phyloP scores from a whole-genome alignment of 2,888 invertebrate species.

The Oscheius sp. region DNA sequence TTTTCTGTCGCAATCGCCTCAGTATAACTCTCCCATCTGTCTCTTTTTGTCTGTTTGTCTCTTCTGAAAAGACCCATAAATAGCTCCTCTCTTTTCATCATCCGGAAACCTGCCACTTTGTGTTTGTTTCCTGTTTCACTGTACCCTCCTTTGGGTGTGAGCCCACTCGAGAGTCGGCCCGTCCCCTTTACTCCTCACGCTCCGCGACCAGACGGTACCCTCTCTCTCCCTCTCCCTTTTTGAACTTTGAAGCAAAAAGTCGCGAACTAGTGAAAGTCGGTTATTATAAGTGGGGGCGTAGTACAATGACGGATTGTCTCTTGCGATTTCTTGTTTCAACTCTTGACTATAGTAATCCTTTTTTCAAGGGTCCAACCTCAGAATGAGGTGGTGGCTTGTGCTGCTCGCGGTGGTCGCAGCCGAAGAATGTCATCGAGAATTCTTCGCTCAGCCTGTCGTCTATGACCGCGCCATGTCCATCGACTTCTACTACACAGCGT shows the following conservation, averaged over 20 bases:
- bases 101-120: too few relatives aligned
- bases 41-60: too few relatives aligned
- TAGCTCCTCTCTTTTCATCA: too few relatives aligned
- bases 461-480: conserved; percentile 56
- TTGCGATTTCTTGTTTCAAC: too few relatives aligned
- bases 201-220: background rate
- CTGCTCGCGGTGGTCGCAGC: conserved; percentile 12
- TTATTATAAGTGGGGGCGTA: too few relatives aligned
- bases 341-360: too few relatives aligned
- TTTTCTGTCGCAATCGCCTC: too few relatives aligned
- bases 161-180: conserved; percentile 15
- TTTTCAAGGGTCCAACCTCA: background rate
- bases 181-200: conserved; percentile 24
- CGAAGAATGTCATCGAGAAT: conserved; percentile 42
- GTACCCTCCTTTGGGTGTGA: background rate
- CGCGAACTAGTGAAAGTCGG: background rate
- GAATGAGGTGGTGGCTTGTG: conserved; percentile 26
- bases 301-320: too few relatives aligned
- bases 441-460: conserved; percentile 63
- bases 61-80: too few relatives aligned
- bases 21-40: too few relatives aligned
- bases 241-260: background rate
- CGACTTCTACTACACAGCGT: conserved; percentile 69
- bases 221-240: background rate
- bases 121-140: too few relatives aligned